Evolutionary conservation across 2,797 vertebrate species (phyloP).

Genomic region (Rhincodon typus): DNA sequence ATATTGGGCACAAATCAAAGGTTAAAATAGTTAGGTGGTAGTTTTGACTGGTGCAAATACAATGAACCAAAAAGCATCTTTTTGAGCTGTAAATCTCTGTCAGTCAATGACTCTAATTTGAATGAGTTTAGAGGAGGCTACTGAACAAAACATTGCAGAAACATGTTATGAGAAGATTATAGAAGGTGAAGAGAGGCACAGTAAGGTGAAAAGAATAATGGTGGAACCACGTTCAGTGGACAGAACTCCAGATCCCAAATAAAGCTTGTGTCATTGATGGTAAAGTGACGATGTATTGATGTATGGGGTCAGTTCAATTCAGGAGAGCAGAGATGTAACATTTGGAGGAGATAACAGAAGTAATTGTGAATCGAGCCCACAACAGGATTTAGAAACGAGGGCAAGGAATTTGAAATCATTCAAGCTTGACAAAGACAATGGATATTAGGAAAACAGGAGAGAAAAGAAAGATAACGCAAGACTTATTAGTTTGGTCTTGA

Average conservation of each 20-base stretch:
- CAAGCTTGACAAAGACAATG: background rate
- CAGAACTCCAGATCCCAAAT: background rate
- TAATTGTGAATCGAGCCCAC: background rate
- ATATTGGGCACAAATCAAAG: too few species aligned
- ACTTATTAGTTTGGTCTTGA: background rate
- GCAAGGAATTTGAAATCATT: background rate
- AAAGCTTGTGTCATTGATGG: background rate
- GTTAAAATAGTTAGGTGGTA: too few species aligned
- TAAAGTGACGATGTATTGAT: background rate
- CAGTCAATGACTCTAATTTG: background rate
- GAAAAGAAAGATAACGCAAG: background rate
- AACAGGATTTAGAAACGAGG: background rate
- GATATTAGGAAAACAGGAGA: background rate
- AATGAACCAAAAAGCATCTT: too few species aligned
- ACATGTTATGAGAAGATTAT: background rate
- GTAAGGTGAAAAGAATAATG: background rate
- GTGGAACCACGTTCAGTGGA: background rate
- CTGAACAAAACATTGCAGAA: background rate
- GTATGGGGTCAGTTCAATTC: background rate
- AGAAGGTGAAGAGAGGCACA: background rate
- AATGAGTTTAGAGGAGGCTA: background rate
- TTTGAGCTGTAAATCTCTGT: too few species aligned
- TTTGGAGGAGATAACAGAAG: background rate
- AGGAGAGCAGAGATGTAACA: background rate
- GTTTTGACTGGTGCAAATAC: too few species aligned